Evolutionary conservation across 2,113 vertebrate genomes (phyloP).

Genomic region (Atrichornis clamosus): DNA sequence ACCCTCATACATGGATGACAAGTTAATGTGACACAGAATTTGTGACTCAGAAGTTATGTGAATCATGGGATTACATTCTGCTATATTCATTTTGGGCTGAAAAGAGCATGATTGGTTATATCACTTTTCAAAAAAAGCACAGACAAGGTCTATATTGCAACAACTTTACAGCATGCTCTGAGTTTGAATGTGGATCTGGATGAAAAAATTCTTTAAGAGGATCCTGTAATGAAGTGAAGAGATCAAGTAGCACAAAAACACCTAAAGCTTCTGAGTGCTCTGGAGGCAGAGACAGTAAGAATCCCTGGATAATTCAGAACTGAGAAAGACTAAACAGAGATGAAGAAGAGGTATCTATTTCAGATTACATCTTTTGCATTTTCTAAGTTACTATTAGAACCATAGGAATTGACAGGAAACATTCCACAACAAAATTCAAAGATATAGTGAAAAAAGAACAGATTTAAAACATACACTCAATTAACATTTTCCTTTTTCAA

Average conservation of each 20-base stretch:
- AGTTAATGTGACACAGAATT: rapidly evolving
- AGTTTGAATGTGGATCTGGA: not conserved
- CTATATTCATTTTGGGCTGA: not conserved
- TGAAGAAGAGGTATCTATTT: not conserved
- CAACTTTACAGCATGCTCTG: not conserved
- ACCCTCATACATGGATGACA: not conserved
- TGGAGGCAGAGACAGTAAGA: not conserved
- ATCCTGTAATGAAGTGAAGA: not conserved
- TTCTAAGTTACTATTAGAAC: not conserved
- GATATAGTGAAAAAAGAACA: not conserved
- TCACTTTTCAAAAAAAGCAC: not conserved
- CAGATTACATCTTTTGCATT: not conserved
- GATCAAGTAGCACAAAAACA: not conserved
- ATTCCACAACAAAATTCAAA: not conserved
- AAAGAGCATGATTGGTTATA: not conserved
- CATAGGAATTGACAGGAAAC: not conserved
- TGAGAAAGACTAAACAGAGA: not conserved
- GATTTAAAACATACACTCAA: not conserved
- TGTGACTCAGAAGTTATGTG: not conserved
- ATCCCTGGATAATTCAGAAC: not conserved
- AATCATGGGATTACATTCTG: not conserved
- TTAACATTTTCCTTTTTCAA: not conserved
- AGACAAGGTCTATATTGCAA: not conserved
- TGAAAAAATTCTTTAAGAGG: not conserved
- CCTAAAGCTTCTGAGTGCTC: not conserved